A percentile compares a stretch with the other conserved stretches of the same genome.
phyloP scores from a whole-genome alignment of 2,113 vertebrate genomes.

The Propithecus coquereli region DNA sequence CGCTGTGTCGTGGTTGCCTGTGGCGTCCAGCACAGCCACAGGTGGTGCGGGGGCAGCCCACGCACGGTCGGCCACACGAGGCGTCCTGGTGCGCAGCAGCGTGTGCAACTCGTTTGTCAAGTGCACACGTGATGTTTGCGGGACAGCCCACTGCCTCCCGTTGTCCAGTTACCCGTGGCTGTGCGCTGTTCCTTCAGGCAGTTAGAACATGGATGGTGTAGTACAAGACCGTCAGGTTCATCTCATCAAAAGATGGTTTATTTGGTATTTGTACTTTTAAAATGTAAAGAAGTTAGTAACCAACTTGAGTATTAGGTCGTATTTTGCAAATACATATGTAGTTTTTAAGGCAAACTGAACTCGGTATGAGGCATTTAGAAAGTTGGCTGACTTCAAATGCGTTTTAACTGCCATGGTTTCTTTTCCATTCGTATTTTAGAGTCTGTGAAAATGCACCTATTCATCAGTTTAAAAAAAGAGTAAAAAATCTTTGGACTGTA shows the following conservation, averaged over 20 bases:
- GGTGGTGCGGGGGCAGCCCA: neutral
- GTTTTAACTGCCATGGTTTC: neutral
- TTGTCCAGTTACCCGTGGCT: fast-evolving
- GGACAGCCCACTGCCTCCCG: no score
- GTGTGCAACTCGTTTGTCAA: no score
- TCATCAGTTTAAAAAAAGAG: no score
- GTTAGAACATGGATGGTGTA: fast-evolving
- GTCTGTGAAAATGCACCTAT: neutral
- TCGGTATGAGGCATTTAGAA: neutral
- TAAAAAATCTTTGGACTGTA: neutral
- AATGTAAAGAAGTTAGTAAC: neutral
- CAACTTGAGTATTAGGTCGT: no score
- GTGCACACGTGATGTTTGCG: no score
- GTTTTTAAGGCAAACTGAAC: neutral
- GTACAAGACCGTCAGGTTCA: fast-evolving
- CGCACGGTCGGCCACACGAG: neutral
- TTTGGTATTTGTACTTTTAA: neutral
- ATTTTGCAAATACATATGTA: neutral
- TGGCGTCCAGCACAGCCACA: fast-evolving
- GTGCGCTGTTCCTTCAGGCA: no score
- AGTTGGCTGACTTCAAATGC: neutral
- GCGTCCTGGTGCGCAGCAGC: neutral
- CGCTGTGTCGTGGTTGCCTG: neutral
- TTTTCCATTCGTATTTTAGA: neutral
- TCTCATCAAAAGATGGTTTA: neutral